These are phyloP conservation scores for Ibycter americanus DNA, from an alignment of 2,797 vertebrate genomes.

Conservation along the genomic window DNA sequence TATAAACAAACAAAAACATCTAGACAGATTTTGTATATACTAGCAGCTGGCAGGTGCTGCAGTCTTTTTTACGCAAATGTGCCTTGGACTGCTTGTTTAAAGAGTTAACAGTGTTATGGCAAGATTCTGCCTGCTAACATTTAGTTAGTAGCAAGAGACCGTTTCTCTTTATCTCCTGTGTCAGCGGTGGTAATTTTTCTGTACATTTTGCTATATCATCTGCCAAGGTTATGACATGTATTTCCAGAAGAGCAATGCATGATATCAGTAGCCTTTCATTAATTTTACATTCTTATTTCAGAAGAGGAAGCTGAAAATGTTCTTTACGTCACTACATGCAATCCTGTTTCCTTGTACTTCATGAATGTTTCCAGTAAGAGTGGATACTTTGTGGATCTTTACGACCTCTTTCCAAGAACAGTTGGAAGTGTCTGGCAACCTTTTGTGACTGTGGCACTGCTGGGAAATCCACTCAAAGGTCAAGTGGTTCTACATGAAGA, in stretches of 20 bases:
- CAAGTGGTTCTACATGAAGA: slow-evolving; percentile 95
- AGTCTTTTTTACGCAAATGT: neutral
- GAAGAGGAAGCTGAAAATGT: slow-evolving; percentile 71
- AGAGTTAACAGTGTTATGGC: neutral
- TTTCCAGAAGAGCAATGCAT: neutral
- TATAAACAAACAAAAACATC: neutral
- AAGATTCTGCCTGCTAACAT: neutral
- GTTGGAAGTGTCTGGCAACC: slow-evolving; percentile 90
- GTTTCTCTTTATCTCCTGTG: neutral
- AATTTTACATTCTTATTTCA: slow-evolving; percentile 54
- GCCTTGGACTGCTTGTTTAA: neutral
- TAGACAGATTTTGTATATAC: neutral
- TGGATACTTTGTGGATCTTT: slow-evolving; percentile 86
- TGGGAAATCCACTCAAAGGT: slow-evolving; percentile 87
- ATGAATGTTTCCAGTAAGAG: slow-evolving; percentile 81
- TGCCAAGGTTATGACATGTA: neutral
- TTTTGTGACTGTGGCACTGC: slow-evolving; percentile 86
- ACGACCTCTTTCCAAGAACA: slow-evolving; percentile 90
- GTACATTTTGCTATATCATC: neutral
- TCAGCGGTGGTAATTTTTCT: neutral
- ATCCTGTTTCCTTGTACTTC: slow-evolving; percentile 89
- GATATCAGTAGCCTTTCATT: neutral
- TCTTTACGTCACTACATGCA: slow-evolving; percentile 89
- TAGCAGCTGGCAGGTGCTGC: neutral
- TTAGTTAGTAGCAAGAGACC: neutral